phyloP scores from a whole-genome alignment of 2,888 invertebrate genomes.

The Agrochola macilenta region DNA sequence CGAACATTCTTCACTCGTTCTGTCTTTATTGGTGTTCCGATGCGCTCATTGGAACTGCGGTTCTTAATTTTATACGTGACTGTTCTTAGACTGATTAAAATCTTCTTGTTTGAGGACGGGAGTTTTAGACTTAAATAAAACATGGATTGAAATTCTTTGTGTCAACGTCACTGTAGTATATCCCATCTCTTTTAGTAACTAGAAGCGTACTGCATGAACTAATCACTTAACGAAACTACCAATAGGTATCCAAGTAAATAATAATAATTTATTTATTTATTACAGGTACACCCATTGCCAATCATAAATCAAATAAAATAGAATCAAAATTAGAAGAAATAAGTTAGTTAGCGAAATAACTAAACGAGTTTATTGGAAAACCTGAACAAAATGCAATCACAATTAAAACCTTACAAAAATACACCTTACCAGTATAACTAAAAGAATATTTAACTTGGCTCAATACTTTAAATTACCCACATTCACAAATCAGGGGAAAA shows the following conservation, averaged over 20 bases:
- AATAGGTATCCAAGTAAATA: background rate
- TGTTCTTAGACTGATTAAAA: conserved; percentile 65
- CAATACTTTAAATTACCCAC: conserved; percentile 64
- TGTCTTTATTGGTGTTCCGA: conserved; percentile 78
- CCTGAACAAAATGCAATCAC: background rate
- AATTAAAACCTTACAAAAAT: conserved; percentile 37
- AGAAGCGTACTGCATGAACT: background rate
- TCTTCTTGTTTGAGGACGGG: conserved; percentile 44
- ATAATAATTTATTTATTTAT: too few species aligned
- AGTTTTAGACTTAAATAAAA: conserved; percentile 17
- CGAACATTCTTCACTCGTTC: conserved; percentile 82
- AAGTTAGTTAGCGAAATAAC: background rate
- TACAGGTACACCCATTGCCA: too few species aligned
- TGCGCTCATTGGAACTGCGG: conserved; percentile 72
- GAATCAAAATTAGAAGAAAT: background rate
- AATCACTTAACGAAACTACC: background rate
- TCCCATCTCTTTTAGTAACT: background rate
- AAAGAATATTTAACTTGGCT: conserved; percentile 48
- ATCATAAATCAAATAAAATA: too few species aligned
- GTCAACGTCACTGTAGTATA: too few species aligned
- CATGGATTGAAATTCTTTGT: conserved; percentile 2
- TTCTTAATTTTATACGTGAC: conserved; percentile 73
- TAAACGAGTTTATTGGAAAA: background rate
- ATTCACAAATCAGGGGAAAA: conserved; percentile 66
- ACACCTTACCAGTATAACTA: conserved; percentile 13